phyloP scores from a whole-genome alignment of 37 sponge, comb jelly and placozoan species.

The Oopsacas minuta region DNA sequence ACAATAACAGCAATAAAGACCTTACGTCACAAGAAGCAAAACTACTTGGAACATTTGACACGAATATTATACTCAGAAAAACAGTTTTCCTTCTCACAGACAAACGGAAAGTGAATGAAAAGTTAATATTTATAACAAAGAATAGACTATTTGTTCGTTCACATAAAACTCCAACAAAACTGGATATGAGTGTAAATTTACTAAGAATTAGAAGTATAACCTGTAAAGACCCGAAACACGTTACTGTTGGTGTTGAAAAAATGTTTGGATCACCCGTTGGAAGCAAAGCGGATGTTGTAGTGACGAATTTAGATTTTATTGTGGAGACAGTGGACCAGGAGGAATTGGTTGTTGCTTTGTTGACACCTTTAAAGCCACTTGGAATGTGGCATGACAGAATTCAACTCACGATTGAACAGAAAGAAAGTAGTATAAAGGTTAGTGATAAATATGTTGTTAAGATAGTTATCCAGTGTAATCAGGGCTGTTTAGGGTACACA shows the following conservation, averaged over 20 bases:
- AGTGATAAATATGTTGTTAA: too few species aligned
- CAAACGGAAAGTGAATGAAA: conserved; percentile 13
- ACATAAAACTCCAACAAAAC: not conserved
- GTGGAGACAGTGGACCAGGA: not conserved
- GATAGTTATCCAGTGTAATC: too few species aligned
- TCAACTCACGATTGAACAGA: not conserved
- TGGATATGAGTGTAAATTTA: not conserved
- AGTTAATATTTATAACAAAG: not conserved
- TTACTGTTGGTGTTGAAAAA: not conserved
- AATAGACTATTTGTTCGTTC: not conserved
- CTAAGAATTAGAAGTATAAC: not conserved
- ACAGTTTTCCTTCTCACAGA: not conserved
- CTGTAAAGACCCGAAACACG: conserved; percentile 8
- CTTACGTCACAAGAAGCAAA: not conserved
- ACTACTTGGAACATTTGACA: not conserved
- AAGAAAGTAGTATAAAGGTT: not conserved
- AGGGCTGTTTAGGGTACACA: too few species aligned
- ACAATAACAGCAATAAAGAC: not conserved
- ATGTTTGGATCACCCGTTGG: not conserved
- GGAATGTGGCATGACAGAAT: conserved; percentile 15
- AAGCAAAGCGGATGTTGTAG: not conserved
- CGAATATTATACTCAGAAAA: not conserved
- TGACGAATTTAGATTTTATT: conserved; percentile 12
- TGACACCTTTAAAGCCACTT: not conserved
- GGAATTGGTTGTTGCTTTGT: not conserved